phyloP scores from a whole-genome alignment of 2,113 vertebrate genomes.

The Lampris megalopsis region DNA sequence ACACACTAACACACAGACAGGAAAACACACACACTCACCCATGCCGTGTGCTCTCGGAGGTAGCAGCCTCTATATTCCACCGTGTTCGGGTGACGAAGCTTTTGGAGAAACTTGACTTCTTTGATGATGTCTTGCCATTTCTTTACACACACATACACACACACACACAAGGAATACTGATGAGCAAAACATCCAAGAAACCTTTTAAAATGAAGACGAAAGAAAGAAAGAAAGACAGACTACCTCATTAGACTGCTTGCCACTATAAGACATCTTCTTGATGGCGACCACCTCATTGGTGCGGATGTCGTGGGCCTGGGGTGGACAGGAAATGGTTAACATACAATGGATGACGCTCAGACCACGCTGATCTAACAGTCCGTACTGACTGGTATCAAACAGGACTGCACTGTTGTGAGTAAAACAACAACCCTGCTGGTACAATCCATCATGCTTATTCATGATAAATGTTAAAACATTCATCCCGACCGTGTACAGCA shows the following conservation, averaged over 20 bases:
- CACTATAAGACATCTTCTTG: slow-evolving; percentile 95
- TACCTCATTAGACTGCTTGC: slow-evolving; percentile 94
- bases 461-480: too few species aligned
- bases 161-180: slow-evolving; percentile 9
- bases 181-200: background rate
- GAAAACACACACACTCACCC: slow-evolving; percentile 82
- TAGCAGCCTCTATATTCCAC: slow-evolving; percentile 95
- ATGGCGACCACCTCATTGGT: slow-evolving; percentile 95
- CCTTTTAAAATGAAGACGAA: background rate
- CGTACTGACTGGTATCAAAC: too few species aligned
- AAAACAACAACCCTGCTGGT: too few species aligned
- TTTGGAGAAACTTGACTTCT: slow-evolving; percentile 94
- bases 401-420: too few species aligned
- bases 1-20: background rate
- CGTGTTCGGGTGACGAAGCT: slow-evolving; percentile 92
- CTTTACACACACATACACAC: slow-evolving; percentile 65
- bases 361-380: too few species aligned
- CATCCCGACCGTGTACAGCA: too few species aligned
- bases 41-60: slow-evolving; percentile 93
- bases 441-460: too few species aligned
- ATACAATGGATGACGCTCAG: background rate
- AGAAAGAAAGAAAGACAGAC: background rate
- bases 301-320: slow-evolving; percentile 90
- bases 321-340: background rate
- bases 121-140: slow-evolving; percentile 98